Base-by-base conservation (phyloP, 2,113 vertebrate species). In the Engraulis encrasicolus region DNA sequence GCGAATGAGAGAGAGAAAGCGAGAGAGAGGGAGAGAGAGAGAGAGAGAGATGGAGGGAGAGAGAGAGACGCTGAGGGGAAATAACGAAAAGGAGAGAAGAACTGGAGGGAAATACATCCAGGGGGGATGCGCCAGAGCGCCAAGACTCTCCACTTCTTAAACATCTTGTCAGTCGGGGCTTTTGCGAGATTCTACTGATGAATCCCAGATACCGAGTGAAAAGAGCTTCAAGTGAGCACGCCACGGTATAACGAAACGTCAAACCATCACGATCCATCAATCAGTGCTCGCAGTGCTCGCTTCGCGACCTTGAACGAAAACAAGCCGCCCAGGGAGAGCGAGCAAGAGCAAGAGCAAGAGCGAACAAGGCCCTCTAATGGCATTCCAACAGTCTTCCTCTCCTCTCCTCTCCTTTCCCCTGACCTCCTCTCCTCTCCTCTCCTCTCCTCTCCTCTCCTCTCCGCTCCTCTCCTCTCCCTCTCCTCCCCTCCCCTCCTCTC, bases 191-290 rank as follows among this genome's bases (percentile, higher is more conserved):
- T 89, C 87, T 87, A 84, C 84, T 84, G 87, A 91, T 31, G 78
- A 89, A 77, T 89, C 36, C 54, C 80, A 2, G 27, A 78, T 85
- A 86, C 79, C 49, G 61, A 18, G 85, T 82, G 85, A 89, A 87
- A n/a, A 87, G 27, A 83, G 49, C 81, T 79, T 85, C 86, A 86
- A 80, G 86, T 83, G 89, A 86, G 92, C 89, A 9, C 88, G n/a
- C 82, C 84, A 79, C 85, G 87, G 52, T 89, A n/a, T n/a, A n/a
- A n/a, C 81, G 82, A 87, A 89, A 90, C 82, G 78, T 85, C 87
- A 90, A n/a, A 87, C 81, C 87, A 83, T 79, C 89, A 86, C 83
- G 89, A 87, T 82, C 81, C 85, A 90, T 92, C 91, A 91, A 88
- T 91, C 89, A 91, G 86, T 87, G 84, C 85, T 84, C 82, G 90